Base-by-base conservation (phyloP, 2,888 invertebrate genomes). In the Pocota personata region DNA sequence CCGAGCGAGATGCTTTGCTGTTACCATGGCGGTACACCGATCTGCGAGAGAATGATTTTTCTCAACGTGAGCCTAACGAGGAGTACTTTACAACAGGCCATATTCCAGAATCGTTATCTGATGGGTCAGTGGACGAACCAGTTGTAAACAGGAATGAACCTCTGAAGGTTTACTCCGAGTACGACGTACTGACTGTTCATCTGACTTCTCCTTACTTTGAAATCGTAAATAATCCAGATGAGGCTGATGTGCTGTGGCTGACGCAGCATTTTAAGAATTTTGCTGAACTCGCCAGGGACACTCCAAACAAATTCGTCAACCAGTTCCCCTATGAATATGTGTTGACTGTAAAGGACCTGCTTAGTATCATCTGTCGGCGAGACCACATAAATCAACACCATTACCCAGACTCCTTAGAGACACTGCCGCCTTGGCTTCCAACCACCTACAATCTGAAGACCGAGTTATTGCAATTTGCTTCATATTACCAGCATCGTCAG, bases 321-420 rank as follows among this genome's bases (percentile, higher is more conserved):
- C 98, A 98, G 92, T 98, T 98, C 92, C 98, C 98, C 0, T 97
- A 95, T 92, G 98, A 98, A 92, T 95, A 96, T 93, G 95, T 98
- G 2, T 90, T 98, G 7, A 98, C 98, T 3, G 95, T 97, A 7
- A 98, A 98, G 93, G 98, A 98, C 93, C 93, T 98, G 27, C 91
- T 98, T 30, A 95, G 96, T 67, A 93, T 96, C 87, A 93, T 96
- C 1, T 95, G 96, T 55, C 94, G 97, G 57, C 94, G 97, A 83
- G 93, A 93, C 62, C 91, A 92, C 4, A 78, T 88, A 46, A 90
- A 92, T n/a, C 77, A 88, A 67, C 90, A 90, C 50, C 91, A 91
- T 71, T 90, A 93, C 88, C 30, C 87, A 0, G 90, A 92, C 0
- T 93, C 93, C 6, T 90, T 96, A 64, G 94, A 95, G 60, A 95